Evolutionary conservation across 2,113 vertebrate genomes (phyloP), one percentile per base, ranked within the genome.

Genomic region (Leiothrix lutea): DNA sequence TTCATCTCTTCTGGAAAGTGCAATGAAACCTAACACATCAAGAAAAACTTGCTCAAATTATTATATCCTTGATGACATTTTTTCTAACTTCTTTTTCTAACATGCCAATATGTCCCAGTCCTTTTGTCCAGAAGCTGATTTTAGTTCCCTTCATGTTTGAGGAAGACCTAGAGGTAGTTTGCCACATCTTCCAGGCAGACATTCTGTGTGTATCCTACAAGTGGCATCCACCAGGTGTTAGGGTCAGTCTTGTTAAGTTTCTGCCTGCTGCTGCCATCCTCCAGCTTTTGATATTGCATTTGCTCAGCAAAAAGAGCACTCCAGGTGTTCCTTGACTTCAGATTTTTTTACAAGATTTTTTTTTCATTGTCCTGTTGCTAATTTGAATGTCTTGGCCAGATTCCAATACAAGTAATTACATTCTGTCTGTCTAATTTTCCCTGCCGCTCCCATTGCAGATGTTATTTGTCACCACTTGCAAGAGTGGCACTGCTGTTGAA

Each of bases 321-420:
- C 80, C 77, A 91, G 80, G 80, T 91, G 69, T 81, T 67, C n/a
- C 33, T 54, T 86, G 61, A 65, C 80, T 91, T 75, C 89, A 89
- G 80, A 61, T 81, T 87, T 87, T 84, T 33, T 67, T 74, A 67
- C 65, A 88, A 74, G 91, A 45, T 73, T 90, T 92, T 69, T 69
- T 38, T 84, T 57, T 60, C n/a, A 22, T 67, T 2, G 0, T 82
- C n/a, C 53, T 81, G 57, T 79, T 89, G 89, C 57, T 95, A 87
- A 75, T 94, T 94, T 71, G 69, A 85, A 53, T 35, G 26, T 47
- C 50, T 92, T 96, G 95, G 87, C 45, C 42, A 23, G 23, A 65
- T 72, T 92, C 89, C 95, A 94, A 3, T 33, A 42, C 20, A 72
- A 88, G n/a, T 85, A 91, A 92, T 91, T 91, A 57, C 53, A 45